phyloP scores from a whole-genome alignment of 2,797 vertebrate genomes.

The Rhabdomys pumilio region DNA sequence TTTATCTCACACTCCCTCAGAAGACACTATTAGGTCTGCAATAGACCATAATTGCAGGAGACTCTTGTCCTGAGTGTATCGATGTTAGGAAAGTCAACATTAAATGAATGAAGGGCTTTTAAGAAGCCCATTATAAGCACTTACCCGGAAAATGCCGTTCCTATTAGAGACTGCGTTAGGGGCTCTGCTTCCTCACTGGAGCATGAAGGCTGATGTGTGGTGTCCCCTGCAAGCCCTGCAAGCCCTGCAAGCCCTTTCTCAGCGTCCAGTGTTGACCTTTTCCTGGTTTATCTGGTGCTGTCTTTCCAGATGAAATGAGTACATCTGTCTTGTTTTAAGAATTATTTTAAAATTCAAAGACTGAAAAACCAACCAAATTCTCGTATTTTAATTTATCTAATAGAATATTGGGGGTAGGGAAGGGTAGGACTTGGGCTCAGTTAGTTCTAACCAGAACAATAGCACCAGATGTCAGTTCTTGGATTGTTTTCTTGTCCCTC shows the following conservation, averaged over 20 bases:
- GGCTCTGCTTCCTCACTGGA: constrained; percentile 46
- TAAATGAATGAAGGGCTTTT: constrained; percentile 78
- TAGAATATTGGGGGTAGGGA: neutral
- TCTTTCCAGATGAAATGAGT: constrained; percentile 40
- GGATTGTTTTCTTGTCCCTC: constrained; percentile 62
- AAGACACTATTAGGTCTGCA: constrained; percentile 49
- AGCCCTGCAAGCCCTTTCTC: constrained; percentile 59
- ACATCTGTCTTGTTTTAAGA: constrained; percentile 52
- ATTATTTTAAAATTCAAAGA: neutral
- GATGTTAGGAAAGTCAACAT: constrained; percentile 75
- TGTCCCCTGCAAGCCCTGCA: too few relatives aligned
- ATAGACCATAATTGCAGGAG: neutral
- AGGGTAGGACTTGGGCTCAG: neutral
- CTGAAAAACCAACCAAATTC: constrained; percentile 44
- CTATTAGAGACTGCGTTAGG: constrained; percentile 71
- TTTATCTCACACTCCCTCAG: constrained; percentile 1
- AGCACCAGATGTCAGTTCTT: constrained; percentile 65
- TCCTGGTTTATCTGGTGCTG: constrained; percentile 41
- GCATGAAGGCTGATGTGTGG: constrained; percentile 42
- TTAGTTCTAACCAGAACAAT: constrained; percentile 59
- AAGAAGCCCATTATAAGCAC: constrained; percentile 78
- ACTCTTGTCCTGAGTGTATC: constrained; percentile 51
- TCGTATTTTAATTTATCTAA: constrained; percentile 53
- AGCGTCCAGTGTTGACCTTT: constrained; percentile 7
- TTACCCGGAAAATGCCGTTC: constrained; percentile 71